These are phyloP conservation scores for Clamator glandarius DNA, from an alignment of 2,797 vertebrate genomes.

Conservation along the genomic window DNA sequence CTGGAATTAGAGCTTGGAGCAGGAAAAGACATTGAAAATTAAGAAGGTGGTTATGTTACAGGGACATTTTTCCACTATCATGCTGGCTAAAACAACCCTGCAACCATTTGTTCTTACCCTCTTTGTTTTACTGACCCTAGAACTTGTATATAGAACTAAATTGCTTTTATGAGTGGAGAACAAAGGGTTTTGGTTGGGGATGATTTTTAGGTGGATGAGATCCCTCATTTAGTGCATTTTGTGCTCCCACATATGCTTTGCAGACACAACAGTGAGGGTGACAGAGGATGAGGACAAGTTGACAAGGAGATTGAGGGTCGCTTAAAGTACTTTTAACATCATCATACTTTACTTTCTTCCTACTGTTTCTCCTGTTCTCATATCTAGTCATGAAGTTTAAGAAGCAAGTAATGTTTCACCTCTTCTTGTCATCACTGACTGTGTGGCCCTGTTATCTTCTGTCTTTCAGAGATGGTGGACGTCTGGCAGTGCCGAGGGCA, in stretches of 20 bases:
- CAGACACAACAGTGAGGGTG: background rate
- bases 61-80: background rate
- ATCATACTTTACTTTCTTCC: background rate
- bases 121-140: background rate
- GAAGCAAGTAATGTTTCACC: background rate
- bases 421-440: background rate
- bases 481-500: background rate
- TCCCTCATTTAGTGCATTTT: too few species aligned
- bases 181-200: background rate
- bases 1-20: constrained; percentile 43
- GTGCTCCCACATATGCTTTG: background rate
- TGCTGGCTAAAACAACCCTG: background rate
- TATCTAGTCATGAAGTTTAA: background rate
- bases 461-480: background rate
- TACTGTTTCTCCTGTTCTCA: background rate
- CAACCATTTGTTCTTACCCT: background rate
- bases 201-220: background rate
- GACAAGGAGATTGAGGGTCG: background rate
- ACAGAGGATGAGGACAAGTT: background rate
- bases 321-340: background rate
- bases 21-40: constrained; percentile 44
- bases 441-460: rapidly evolving
- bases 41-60: constrained; percentile 12
- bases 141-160: background rate
- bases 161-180: background rate